Evolutionary conservation across 2,888 invertebrate genomes (phyloP), one percentile per base, ranked within the genome.

Genomic region (Drosophila mimica): DNA sequence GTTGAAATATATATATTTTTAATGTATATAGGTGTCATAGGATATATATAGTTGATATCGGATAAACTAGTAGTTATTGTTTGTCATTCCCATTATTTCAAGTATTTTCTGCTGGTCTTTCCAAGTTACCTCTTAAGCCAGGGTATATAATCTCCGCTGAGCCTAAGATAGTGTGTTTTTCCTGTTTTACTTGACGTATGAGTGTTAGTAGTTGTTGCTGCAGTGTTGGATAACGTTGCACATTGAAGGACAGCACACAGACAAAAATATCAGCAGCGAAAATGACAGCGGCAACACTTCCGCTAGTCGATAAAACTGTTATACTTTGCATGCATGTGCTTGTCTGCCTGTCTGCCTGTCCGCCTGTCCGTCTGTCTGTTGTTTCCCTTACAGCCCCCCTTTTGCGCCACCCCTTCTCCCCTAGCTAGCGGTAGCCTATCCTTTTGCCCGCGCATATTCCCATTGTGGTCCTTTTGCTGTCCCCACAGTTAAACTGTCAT

Each of bases 401-500:
- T 15, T n/a, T 46, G 43, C 43, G 28, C 28, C n/a, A 15, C 17
- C 31, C 34, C 25, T 15, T 17, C 17, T 3, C 13, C 20, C 6
- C 20, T 34, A 15, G 31, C 20, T 17, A 1, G 38, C 28, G 7
- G 11, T 2, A 20, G 20, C 20, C 43, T 20, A 20, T 20, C 20
- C 30, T 4, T 28, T 17, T 8, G 30, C 48, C 49, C 57, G 30
- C 38, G 2, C 53, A 17, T 34, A 34, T 43, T 56, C 15, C 53
- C 71, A 65, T 71, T 76, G 78, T 74, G 48, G 70, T 79, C 56
- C 70, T 63, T 74, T 68, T 30, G 38, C 40, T 69, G 79, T 57
- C 68, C 76, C 76, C 75, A 79, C 87, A 85, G 78, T 83, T 75
- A 70, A 81, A 82, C 81, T 88, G 88, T 82, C 89, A 86, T 88